Percentiles rank a stretch among this genome's conserved stretches.
Conservation (phyloP, 2,888 invertebrate species). For the Dastarcus helophoroides region DNA sequence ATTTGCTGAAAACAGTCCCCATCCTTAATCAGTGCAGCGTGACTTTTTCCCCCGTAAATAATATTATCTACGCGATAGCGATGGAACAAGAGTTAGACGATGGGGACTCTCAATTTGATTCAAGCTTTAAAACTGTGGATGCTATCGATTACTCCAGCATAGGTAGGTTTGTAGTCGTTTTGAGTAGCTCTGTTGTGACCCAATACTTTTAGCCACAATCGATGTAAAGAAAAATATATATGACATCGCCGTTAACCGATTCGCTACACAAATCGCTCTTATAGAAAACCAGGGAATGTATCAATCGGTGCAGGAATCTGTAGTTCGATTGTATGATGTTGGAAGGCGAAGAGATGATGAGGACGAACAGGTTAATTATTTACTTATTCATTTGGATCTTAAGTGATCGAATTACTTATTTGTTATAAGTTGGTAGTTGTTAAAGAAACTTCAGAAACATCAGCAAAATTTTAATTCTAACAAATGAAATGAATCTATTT, state of each 20-base stretch:
- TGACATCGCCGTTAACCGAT: conserved; percentile 70
- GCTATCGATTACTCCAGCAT: conserved; percentile 90
- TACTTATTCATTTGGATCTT: conserved; percentile 11
- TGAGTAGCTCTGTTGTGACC: no score
- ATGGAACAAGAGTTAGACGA: conserved; percentile 63
- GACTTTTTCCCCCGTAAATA: conserved; percentile 76
- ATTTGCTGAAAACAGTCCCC: conserved; percentile 86
- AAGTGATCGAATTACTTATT: conserved; percentile 4
- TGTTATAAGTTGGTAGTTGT: conserved; percentile 10
- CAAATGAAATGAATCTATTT: conserved; percentile 12
- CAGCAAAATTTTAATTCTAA: no score
- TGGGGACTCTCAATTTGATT: conserved; percentile 67
- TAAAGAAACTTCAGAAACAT: no score
- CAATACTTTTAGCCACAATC: conserved; percentile 66
- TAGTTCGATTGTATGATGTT: conserved; percentile 85
- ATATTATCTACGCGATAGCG: conserved; percentile 78
- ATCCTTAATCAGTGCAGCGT: conserved; percentile 82
- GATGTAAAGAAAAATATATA: conserved; percentile 87
- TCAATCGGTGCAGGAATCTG: conserved; percentile 77
- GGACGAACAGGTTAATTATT: conserved; percentile 58
- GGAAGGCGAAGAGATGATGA: conserved; percentile 79
- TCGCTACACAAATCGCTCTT: conserved; percentile 78
- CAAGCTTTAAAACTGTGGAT: conserved; percentile 91
- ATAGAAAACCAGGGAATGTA: conserved; percentile 83
- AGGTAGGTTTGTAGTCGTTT: conserved; percentile 48